A percentile compares a stretch with the other conserved stretches of the same genome.
These are phyloP conservation scores for Stenichneumon culpator DNA, from an alignment of 2,888 invertebrate genomes.

Conservation along the genomic window DNA sequence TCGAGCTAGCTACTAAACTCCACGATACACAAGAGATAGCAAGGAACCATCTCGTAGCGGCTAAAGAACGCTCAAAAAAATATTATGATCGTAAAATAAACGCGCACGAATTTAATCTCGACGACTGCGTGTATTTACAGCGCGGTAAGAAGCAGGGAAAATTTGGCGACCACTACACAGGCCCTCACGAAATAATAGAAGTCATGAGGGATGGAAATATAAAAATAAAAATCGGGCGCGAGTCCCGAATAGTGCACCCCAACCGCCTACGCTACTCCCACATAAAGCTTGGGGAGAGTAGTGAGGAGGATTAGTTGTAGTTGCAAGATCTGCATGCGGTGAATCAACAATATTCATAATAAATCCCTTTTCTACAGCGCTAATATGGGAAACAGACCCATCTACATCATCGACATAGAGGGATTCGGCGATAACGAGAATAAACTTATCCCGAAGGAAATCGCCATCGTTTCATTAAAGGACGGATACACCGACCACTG, in stretches of 20 bases:
- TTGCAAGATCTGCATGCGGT: not conserved
- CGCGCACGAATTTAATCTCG: slow-evolving; percentile 13
- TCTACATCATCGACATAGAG: too few relatives aligned
- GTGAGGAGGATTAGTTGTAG: not conserved
- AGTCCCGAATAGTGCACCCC: slow-evolving; percentile 23
- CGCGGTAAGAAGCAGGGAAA: slow-evolving; percentile 27
- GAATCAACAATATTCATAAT: too few relatives aligned
- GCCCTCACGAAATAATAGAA: slow-evolving; percentile 40
- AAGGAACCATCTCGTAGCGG: too few relatives aligned
- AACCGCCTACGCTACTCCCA: slow-evolving; percentile 37
- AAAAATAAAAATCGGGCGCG: slow-evolving; percentile 17
- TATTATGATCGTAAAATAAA: slow-evolving; percentile 45
- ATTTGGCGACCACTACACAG: slow-evolving; percentile 60
- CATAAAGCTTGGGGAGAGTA: not conserved
- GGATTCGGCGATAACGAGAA: too few relatives aligned
- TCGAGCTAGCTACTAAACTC: too few relatives aligned
- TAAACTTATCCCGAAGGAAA: too few relatives aligned
- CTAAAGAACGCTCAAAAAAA: too few relatives aligned
- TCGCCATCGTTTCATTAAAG: slow-evolving; percentile 21
- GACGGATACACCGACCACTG: slow-evolving; percentile 17
- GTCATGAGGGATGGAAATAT: slow-evolving; percentile 39
- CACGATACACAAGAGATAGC: too few relatives aligned
- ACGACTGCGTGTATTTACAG: slow-evolving; percentile 35
- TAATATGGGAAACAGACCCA: too few relatives aligned
- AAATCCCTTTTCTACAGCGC: not conserved